These are phyloP conservation scores for Zaprionus lachaisei DNA, from an alignment of 1,140 invertebrate species.

Conservation along the genomic window DNA sequence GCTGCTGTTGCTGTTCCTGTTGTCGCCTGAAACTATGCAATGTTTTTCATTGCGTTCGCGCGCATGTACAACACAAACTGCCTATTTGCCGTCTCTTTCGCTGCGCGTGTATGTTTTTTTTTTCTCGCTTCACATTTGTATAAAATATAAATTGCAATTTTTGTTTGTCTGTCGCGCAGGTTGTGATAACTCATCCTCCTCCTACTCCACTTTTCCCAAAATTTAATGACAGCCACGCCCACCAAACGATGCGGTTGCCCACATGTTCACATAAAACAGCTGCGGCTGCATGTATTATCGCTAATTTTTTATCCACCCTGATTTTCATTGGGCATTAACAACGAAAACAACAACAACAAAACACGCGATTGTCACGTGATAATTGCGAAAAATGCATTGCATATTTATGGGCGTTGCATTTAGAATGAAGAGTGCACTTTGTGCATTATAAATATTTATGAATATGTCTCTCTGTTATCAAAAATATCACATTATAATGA, in stretches of 20 bases:
- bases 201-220: conserved; percentile 20
- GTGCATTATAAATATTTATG: neutral
- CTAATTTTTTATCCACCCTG: conserved; percentile 43
- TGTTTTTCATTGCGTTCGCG: conserved; percentile 27
- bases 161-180: conserved; percentile 54
- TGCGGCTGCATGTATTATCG: conserved; percentile 41
- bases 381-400: conserved; percentile 65
- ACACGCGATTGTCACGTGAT: conserved; percentile 27
- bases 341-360: conserved; percentile 46
- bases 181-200: conserved; percentile 38
- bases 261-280: conserved; percentile 28
- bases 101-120: neutral
- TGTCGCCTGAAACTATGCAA: conserved; percentile 55
- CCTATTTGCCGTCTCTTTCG: conserved; percentile 1
- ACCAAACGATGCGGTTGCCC: conserved; percentile 6
- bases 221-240: conserved; percentile 60
- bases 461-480: neutral
- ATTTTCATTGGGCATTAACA: conserved; percentile 41
- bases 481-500: neutral
- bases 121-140: conserved; percentile 33
- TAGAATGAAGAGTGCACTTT: neutral
- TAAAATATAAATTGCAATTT: conserved; percentile 79
- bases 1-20: neutral
- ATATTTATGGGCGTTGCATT: conserved; percentile 59
- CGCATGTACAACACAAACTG: conserved; percentile 10